Evolutionary conservation across 2,797 vertebrate genomes (phyloP), one percentile per base, ranked within the genome.

Genomic region (Takifugu rubripes): DNA sequence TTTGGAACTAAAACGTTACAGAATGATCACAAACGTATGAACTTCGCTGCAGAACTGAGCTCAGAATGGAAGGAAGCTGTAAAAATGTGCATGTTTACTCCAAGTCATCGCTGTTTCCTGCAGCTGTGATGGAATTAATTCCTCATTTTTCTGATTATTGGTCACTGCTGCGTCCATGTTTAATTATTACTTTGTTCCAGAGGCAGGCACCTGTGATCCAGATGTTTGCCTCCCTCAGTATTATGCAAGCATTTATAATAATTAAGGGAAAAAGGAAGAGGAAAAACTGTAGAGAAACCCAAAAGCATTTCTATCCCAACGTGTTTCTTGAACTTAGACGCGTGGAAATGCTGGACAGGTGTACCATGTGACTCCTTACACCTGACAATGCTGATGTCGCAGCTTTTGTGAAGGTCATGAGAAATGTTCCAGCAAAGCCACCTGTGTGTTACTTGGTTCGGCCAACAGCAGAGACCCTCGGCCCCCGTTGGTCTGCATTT

Each of bases 401-500:
- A 9, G 0, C 15, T 33, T 27, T 12, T 15, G 51, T 59, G 36
- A 72, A 81, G 68, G 72, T 79, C 76, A 73, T 78, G 87, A 2
- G 87, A 90, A 90, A 74, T 83, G 74, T 88, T 60, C 68, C 44
- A 44, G 12, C 60, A 58, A 62, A 51, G 6, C 50, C 89, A 89
- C 82, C 81, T 88, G 87, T 71, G 26, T 48, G 49, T 59, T 40
- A 43, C 1, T 0, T 64, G 51, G 52, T 31, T 40, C 16, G 12
- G 3, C 42, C 1, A 51, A 8, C 5, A 25, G 10, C 31, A 15
- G 25, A 47, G 61, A 59, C 74, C 59, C 24, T 50, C 29, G 2
- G 24, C 52, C 10, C 21, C 57, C 44, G 84, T 79, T 84, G 87
- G 84, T 59, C 61, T 51, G 6, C 48, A 21, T 50, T 16, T 6